These are phyloP conservation scores for Ptychochromis oligacanthus DNA, from an alignment of 2,113 vertebrate genomes.

Conservation along the genomic window DNA sequence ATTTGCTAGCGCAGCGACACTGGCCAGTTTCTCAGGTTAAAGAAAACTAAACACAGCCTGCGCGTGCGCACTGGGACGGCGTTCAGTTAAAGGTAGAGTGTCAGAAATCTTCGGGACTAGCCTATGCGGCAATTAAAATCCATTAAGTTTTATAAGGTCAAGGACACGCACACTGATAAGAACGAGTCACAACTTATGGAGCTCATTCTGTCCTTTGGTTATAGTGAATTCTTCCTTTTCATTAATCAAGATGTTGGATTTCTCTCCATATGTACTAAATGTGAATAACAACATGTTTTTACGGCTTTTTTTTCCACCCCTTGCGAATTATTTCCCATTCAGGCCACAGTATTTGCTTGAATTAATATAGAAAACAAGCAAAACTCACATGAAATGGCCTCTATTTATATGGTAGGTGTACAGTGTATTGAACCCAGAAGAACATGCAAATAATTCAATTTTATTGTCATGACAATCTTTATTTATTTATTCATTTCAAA, in stretches of 20 bases:
- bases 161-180: not conserved
- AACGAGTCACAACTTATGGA: not conserved
- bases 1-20: slow-evolving; percentile 50
- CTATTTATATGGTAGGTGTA: too few relatives aligned
- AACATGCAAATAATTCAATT: too few relatives aligned
- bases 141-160: not conserved
- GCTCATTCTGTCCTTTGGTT: not conserved
- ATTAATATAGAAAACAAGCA: too few relatives aligned
- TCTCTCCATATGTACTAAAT: not conserved
- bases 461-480: too few relatives aligned
- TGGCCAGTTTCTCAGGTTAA: slow-evolving; percentile 71
- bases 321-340: not conserved
- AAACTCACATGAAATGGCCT: too few relatives aligned
- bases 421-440: too few relatives aligned
- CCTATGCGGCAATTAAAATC: slow-evolving; percentile 37
- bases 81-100: slow-evolving; percentile 76
- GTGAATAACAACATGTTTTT: not conserved
- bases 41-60: slow-evolving; percentile 71
- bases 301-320: not conserved
- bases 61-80: slow-evolving; percentile 62
- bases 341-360: not conserved
- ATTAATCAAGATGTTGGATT: not conserved
- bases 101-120: not conserved
- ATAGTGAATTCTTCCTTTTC: not conserved
- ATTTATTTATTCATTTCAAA: too few relatives aligned